These are phyloP conservation scores for Scolopax rusticola DNA, from an alignment of 2,797 vertebrate genomes.

Conservation along the genomic window DNA sequence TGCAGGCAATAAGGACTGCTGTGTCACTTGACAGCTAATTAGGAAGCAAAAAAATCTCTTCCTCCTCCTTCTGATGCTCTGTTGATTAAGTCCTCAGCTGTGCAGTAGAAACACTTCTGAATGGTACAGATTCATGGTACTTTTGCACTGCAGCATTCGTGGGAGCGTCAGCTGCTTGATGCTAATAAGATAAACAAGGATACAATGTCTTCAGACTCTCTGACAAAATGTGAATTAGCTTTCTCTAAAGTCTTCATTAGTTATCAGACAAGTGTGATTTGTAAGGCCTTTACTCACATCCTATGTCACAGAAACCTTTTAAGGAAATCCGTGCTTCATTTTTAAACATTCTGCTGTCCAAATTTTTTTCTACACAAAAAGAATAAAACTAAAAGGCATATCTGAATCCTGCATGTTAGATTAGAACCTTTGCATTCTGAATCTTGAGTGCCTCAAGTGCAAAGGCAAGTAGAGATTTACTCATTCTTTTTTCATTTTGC, in stretches of 20 bases:
- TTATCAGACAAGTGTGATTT: conserved; percentile 22
- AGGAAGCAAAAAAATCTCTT: conserved; percentile 14
- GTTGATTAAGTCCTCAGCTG: not conserved
- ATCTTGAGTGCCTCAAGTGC: not conserved
- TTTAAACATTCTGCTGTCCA: not conserved
- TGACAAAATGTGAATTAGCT: conserved; percentile 12
- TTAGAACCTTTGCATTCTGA: not conserved
- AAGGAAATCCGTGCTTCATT: not conserved
- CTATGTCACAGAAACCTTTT: not conserved
- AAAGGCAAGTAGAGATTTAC: not conserved
- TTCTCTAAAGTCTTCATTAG: conserved; percentile 39
- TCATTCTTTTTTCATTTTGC: not conserved
- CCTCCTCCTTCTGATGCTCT: not conserved
- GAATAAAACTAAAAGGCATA: not conserved
- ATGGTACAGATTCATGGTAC: not conserved
- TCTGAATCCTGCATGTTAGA: not conserved
- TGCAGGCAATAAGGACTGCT: not conserved
- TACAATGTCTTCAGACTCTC: not conserved
- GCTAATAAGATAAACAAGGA: conserved; percentile 5
- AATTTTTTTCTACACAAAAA: not conserved
- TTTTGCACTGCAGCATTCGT: not conserved
- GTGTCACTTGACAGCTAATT: conserved; percentile 41
- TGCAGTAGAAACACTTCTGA: not conserved
- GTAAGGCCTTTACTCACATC: not conserved
- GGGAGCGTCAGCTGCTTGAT: not conserved